Conservation (phyloP, 2,888 invertebrate species). For the Agonopterix arenella region DNA sequence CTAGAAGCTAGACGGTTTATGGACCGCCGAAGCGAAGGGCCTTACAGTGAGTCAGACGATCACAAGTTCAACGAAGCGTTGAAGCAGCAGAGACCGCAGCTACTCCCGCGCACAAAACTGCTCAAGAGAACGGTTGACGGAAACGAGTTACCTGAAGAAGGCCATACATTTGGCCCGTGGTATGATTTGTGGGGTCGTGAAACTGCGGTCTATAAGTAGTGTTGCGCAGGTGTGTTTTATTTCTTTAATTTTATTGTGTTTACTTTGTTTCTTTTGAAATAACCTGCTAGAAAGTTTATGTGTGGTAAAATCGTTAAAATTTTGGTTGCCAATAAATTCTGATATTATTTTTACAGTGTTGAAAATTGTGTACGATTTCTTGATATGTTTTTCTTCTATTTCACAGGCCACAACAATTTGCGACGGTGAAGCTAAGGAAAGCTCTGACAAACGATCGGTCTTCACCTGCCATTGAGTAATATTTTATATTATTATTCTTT, state of each 20-base stretch:
- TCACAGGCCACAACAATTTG: slow-evolving; percentile 89
- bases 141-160: slow-evolving; percentile 72
- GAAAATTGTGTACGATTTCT: background rate
- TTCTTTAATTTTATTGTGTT: slow-evolving; percentile 11
- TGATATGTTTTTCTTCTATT: slow-evolving; percentile 3
- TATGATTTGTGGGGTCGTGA: slow-evolving; percentile 91
- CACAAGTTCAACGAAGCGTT: slow-evolving; percentile 74
- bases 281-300: background rate
- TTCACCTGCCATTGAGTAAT: slow-evolving; percentile 83
- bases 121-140: slow-evolving; percentile 74
- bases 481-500: slow-evolving; percentile 57
- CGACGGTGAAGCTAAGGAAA: slow-evolving; percentile 92
- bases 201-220: slow-evolving; percentile 78
- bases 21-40: slow-evolving; percentile 59
- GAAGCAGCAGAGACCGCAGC: slow-evolving; percentile 72
- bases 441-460: slow-evolving; percentile 92
- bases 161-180: slow-evolving; percentile 91
- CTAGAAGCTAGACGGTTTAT: slow-evolving; percentile 58
- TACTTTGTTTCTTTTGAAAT: background rate
- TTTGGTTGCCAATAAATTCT: background rate
- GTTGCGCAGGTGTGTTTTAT: slow-evolving; percentile 34
- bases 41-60: slow-evolving; percentile 72
- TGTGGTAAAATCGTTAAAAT: background rate
- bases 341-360: background rate
- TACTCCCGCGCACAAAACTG: slow-evolving; percentile 84